Evolutionary conservation across 1,140 invertebrate species (phyloP).

Genomic region (Cotesia vestalis): DNA sequence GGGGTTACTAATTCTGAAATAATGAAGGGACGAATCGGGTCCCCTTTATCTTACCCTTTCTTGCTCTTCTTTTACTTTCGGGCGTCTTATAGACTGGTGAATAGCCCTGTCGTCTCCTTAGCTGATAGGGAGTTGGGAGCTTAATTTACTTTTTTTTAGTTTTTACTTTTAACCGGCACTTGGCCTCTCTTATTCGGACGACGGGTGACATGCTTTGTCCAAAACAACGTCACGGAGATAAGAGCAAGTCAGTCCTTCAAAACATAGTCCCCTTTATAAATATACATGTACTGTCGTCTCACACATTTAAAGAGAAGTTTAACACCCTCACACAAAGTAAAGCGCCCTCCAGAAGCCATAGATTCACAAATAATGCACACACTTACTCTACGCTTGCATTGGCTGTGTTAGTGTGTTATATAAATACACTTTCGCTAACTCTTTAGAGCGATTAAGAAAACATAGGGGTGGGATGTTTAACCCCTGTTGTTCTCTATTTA

Average conservation of each 20-base stretch:
- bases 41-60: conserved; percentile 44
- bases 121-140: conserved; percentile 32
- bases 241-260: conserved; percentile 1
- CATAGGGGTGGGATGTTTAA: conserved; percentile 2
- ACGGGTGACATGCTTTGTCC: conserved; percentile 46
- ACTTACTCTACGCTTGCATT: too few relatives aligned
- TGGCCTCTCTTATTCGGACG: conserved; percentile 40
- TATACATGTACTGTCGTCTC: not conserved
- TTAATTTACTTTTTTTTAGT: conserved; percentile 1
- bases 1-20: conserved; percentile 65
- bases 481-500: conserved; percentile 8
- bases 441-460: conserved; percentile 17
- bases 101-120: not conserved
- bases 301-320: not conserved
- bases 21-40: conserved; percentile 63
- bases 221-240: conserved; percentile 46
- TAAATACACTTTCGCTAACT: not conserved
- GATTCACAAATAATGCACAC: not conserved
- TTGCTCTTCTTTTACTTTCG: conserved; percentile 16
- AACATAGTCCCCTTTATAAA: not conserved
- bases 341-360: too few relatives aligned
- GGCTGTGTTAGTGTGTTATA: not conserved
- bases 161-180: not conserved
- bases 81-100: not conserved
- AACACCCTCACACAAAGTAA: conserved; percentile 1